Base-by-base conservation (phyloP, 2,888 invertebrate species). In the Mystacides longicornis region DNA sequence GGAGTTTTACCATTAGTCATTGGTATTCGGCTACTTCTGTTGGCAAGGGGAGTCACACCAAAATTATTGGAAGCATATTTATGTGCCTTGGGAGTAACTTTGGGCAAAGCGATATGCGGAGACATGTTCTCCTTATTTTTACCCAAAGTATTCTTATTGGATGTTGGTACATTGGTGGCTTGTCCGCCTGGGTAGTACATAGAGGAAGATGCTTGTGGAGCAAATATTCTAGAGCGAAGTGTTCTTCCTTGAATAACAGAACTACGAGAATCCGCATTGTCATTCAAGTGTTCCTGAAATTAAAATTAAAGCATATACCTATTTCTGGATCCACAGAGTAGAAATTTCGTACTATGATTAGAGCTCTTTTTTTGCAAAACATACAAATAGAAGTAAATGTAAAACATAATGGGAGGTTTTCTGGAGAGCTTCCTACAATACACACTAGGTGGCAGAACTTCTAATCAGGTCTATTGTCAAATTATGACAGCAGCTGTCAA, bases 261-360 rank as follows among this genome's bases (percentile, higher is more conserved):
- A 60, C 81, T 81, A 57, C 81, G 75, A 22, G 79, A 67, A 59
- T 78, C 75, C 50, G 74, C 70, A 31, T 75, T 73, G 31, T 76
- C 71, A 52, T 75, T 71, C 47, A 81, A 72, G 57, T 73, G 69
- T 33, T 80, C 77, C 73, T 80, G 72, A 16, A 73, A 74, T 18
- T 16, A 37, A 7, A 37, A 37, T 16, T n/a, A n/a, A n/a, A n/a
- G n/a, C n/a, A n/a, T n/a, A n/a, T n/a, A n/a, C n/a, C n/a, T n/a
- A n/a, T n/a, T n/a, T n/a, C n/a, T n/a, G n/a, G n/a, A n/a, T n/a
- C n/a, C n/a, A n/a, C n/a, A n/a, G n/a, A n/a, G n/a, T n/a, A n/a
- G n/a, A n/a, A n/a, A n/a, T n/a, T n/a, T n/a, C n/a, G n/a, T n/a
- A n/a, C n/a, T n/a, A n/a, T n/a, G n/a, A n/a, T n/a, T n/a, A n/a